phyloP scores from a whole-genome alignment of 2,797 vertebrate genomes.

The Tenualosa ilisha region DNA sequence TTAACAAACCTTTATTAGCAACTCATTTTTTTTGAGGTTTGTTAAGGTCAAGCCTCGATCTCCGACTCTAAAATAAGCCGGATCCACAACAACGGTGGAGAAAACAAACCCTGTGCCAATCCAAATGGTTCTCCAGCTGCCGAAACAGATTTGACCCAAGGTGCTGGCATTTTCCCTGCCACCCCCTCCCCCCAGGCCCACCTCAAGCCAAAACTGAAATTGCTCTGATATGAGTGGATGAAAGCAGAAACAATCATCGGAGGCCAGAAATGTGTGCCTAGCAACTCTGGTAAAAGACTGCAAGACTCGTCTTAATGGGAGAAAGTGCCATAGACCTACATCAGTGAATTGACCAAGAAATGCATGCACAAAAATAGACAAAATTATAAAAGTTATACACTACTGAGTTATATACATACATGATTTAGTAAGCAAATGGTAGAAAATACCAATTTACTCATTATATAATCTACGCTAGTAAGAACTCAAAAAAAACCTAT shows the following conservation, averaged over 20 bases:
- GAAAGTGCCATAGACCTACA: neutral
- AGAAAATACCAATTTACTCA: too few relatives aligned
- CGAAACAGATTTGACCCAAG: conserved; percentile 53
- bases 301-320: neutral
- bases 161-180: conserved; percentile 45
- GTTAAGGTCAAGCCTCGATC: conserved; percentile 50
- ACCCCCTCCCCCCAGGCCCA: conserved; percentile 22
- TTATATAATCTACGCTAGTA: neutral
- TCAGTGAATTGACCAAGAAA: neutral
- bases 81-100: conserved; percentile 52
- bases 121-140: conserved; percentile 62
- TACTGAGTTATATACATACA: too few relatives aligned
- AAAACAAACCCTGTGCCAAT: conserved; percentile 65
- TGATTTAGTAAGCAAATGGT: too few relatives aligned
- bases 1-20: conserved; percentile 57
- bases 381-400: too few relatives aligned
- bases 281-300: conserved; percentile 10
- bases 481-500: too few relatives aligned
- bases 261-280: conserved; percentile 25
- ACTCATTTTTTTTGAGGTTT: conserved; percentile 52
- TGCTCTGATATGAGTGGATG: conserved; percentile 42
- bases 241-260: conserved; percentile 33
- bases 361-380: neutral
- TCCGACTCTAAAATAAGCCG: conserved; percentile 58
- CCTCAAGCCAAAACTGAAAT: conserved; percentile 49